phyloP scores from a whole-genome alignment of 2,113 vertebrate species.

The Microtus ochrogaster region DNA sequence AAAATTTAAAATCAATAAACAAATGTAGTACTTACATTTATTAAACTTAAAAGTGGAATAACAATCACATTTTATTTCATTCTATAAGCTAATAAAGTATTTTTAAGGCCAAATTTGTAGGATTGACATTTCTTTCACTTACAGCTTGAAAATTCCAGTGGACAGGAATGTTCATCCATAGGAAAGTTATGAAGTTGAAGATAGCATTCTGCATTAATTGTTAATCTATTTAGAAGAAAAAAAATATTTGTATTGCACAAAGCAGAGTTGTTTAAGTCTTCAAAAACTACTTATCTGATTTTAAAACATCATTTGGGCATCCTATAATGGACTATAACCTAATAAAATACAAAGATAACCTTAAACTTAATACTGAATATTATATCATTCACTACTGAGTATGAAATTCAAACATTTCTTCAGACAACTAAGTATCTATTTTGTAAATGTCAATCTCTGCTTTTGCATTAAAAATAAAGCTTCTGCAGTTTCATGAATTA shows the following conservation, averaged over 20 bases:
- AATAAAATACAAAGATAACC: neutral
- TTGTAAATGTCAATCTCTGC: neutral
- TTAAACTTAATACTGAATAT: neutral
- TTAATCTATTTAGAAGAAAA: constrained; percentile 92
- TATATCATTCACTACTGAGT: neutral
- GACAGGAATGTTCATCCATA: constrained; percentile 99
- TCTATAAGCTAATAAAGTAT: constrained; percentile 43
- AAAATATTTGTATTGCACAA: neutral
- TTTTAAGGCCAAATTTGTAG: neutral
- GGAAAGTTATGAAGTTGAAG: constrained; percentile 99
- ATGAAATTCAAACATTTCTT: neutral
- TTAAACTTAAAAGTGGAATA: neutral
- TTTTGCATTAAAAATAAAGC: neutral
- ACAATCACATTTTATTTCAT: neutral
- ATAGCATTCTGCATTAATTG: constrained; percentile 99
- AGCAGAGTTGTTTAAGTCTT: neutral
- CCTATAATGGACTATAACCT: neutral
- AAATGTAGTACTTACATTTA: neutral
- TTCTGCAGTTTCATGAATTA: neutral
- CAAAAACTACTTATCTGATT: neutral
- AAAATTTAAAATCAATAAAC: neutral
- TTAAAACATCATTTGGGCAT: neutral
- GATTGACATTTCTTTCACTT: constrained; percentile 87
- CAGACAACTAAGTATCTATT: neutral
- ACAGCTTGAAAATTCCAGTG: constrained; percentile 99